These are phyloP conservation scores for Aleiodes testaceus DNA, from an alignment of 2,888 invertebrate species.

Conservation along the genomic window DNA sequence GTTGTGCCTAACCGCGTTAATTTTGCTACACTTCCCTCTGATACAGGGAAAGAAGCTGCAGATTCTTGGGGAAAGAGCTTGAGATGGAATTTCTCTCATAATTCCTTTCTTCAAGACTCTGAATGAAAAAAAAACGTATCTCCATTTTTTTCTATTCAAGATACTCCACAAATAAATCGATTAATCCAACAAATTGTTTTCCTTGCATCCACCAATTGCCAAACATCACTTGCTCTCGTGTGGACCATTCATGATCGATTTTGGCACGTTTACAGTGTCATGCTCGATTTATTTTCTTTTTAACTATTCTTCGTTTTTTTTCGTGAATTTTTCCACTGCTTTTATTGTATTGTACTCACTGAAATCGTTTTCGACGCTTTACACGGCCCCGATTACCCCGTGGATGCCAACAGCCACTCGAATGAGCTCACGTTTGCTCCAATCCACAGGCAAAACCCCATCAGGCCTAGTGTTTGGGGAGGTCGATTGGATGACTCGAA, in stretches of 20 bases:
- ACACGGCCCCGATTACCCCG: conserved; percentile 18
- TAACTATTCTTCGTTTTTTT: conserved; percentile 36
- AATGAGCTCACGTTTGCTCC: conserved; percentile 27
- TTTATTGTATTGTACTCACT: conserved; percentile 13
- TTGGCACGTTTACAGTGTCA: conserved; percentile 9
- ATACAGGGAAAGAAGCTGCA: no score
- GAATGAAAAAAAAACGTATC: no score
- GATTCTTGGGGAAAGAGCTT: no score
- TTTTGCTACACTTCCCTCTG: conserved; percentile 37
- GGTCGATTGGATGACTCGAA: conserved; percentile 18
- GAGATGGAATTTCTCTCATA: no score
- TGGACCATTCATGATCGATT: background rate
- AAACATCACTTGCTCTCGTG: no score
- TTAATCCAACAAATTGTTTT: background rate
- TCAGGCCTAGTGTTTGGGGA: conserved; percentile 8
- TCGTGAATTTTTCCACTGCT: conserved; percentile 34
- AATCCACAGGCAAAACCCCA: conserved; percentile 5
- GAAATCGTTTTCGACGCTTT: conserved; percentile 9
- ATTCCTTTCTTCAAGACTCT: no score
- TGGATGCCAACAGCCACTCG: conserved; percentile 30
- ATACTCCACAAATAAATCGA: no score
- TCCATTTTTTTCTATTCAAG: no score
- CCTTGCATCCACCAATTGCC: background rate
- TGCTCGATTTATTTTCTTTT: conserved; percentile 39
- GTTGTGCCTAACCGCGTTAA: conserved; percentile 38